Conservation (phyloP, 1,140 invertebrate genomes). For the Caligus rogercresseyi region DNA sequence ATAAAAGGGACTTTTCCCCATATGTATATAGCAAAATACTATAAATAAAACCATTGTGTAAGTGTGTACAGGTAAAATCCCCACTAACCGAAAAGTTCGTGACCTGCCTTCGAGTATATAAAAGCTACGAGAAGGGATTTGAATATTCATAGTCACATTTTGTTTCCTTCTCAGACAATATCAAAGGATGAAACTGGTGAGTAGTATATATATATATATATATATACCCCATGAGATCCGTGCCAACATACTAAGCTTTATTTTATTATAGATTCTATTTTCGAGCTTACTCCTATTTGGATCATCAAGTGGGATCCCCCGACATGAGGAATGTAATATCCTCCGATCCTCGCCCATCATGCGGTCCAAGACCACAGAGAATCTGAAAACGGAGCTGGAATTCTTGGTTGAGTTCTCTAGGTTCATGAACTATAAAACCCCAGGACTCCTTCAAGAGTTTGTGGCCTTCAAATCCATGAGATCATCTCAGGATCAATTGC, state of each 20-base stretch:
- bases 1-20: too few relatives aligned
- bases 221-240: neutral
- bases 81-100: neutral
- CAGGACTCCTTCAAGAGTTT: neutral
- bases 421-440: conserved; percentile 7
- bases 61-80: too few relatives aligned
- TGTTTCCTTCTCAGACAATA: neutral
- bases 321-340: neutral
- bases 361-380: neutral
- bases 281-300: neutral
- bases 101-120: neutral
- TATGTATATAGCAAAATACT: too few relatives aligned
- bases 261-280: too few relatives aligned
- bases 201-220: neutral
- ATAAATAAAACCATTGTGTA: too few relatives aligned
- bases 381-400: neutral
- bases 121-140: neutral
- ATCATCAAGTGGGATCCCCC: neutral
- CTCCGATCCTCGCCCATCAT: neutral
- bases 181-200: neutral
- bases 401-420: neutral
- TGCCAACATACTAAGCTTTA: too few relatives aligned
- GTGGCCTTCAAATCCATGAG: neutral
- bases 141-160: neutral
- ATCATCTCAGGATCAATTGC: neutral